Percentiles rank a stretch among this genome's conserved stretches.
Evolutionary conservation across 2,113 vertebrate species (phyloP).

Genomic region (Phalacrocorax aristotelis): DNA sequence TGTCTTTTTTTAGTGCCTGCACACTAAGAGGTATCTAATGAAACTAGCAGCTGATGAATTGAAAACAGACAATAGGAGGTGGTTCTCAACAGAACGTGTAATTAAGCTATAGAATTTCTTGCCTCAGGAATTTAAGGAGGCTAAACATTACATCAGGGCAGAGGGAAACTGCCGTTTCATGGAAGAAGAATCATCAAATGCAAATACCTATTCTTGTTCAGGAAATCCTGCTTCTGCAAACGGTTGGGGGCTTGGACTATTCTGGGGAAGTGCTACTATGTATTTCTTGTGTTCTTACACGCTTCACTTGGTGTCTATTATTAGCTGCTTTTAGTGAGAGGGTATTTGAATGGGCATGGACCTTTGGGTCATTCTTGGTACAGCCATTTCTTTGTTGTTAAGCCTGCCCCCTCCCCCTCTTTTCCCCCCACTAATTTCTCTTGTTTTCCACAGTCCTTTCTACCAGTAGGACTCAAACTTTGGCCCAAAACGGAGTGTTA

Average conservation of each 20-base stretch:
- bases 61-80: slow-evolving; percentile 49
- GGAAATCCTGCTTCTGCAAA: slow-evolving; percentile 27
- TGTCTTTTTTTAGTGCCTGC: not conserved
- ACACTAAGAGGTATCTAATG: slow-evolving; percentile 6
- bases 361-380: not conserved
- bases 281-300: not conserved
- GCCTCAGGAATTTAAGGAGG: slow-evolving; percentile 39
- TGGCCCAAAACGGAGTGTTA: not conserved
- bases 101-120: slow-evolving; percentile 56
- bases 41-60: slow-evolving; percentile 45
- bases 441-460: not conserved
- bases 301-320: not conserved
- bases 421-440: not conserved
- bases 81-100: not conserved
- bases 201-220: slow-evolving; percentile 27
- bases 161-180: not conserved
- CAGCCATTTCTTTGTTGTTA: no score
- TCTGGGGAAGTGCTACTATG: not conserved
- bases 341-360: not conserved
- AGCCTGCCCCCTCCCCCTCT: no score
- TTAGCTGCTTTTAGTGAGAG: not conserved
- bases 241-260: not conserved
- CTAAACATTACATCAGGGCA: slow-evolving; percentile 32
- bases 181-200: not conserved
- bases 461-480: not conserved